A percentile compares a stretch with the other conserved stretches of the same genome.
These are phyloP conservation scores for Acanthurus lineatus DNA, from an alignment of 2,797 vertebrate genomes.

Conservation along the genomic window DNA sequence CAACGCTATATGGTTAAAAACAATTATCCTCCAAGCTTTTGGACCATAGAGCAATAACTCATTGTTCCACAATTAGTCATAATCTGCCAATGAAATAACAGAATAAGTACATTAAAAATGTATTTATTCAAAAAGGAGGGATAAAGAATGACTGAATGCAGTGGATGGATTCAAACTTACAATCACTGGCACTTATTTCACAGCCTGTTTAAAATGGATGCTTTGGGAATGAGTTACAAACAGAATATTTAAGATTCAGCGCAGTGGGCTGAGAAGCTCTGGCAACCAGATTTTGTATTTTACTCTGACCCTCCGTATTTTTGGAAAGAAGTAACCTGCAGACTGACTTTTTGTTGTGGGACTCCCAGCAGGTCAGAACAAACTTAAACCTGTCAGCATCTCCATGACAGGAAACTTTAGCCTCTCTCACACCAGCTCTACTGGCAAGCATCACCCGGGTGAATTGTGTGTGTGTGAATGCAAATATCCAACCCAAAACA, in stretches of 20 bases:
- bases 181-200: neutral
- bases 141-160: neutral
- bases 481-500: no score
- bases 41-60: neutral
- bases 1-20: no score
- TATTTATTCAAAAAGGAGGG: neutral
- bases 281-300: neutral
- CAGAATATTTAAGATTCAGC: neutral
- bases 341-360: no score
- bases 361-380: no score
- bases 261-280: neutral
- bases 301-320: no score
- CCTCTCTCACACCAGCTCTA: no score
- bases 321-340: no score
- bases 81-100: neutral
- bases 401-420: no score
- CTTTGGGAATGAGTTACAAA: neutral
- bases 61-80: neutral
- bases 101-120: neutral
- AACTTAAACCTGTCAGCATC: no score
- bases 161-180: neutral
- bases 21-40: neutral
- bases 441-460: no score
- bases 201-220: conserved; percentile 9
- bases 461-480: no score